Evolutionary conservation across 92 coral and sea anemone genomes (phyloP).

Genomic region (Zoanthus sansibaricus): DNA sequence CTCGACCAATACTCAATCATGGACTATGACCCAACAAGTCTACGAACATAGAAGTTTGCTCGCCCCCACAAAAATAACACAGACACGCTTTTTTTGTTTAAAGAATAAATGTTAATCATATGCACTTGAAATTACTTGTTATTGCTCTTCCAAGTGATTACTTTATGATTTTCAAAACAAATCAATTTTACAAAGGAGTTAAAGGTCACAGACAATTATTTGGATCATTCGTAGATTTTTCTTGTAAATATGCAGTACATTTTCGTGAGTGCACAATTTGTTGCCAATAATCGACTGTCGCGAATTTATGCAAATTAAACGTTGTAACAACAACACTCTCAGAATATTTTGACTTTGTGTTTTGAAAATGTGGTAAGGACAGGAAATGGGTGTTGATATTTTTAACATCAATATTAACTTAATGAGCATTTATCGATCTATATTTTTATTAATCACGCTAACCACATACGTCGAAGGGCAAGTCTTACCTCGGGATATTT

Average conservation of each 20-base stretch:
- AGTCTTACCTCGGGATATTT: slow-evolving; percentile 14
- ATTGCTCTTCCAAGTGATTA: slow-evolving; percentile 8
- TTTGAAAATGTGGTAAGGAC: slow-evolving; percentile 9
- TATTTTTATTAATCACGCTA: slow-evolving; percentile 5
- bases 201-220: background rate
- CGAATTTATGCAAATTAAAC: slow-evolving; percentile 34
- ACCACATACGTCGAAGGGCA: background rate
- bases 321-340: background rate
- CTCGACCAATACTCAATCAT: slow-evolving; percentile 11
- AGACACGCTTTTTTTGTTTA: background rate
- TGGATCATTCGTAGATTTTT: background rate
- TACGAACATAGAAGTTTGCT: background rate
- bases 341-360: background rate
- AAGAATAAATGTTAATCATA: background rate
- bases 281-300: slow-evolving; percentile 37
- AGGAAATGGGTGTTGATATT: slow-evolving; percentile 42
- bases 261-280: slow-evolving; percentile 11
- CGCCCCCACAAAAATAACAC: background rate
- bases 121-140: background rate
- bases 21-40: slow-evolving; percentile 2
- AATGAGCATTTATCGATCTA: background rate
- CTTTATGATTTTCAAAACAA: slow-evolving; percentile 20
- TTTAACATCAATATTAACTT: slow-evolving; percentile 3
- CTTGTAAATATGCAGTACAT: background rate
- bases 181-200: slow-evolving; percentile 4